Percentiles rank a stretch among this genome's conserved stretches.
phyloP scores from a whole-genome alignment of 2,113 vertebrate genomes.

The Salminus brasiliensis region DNA sequence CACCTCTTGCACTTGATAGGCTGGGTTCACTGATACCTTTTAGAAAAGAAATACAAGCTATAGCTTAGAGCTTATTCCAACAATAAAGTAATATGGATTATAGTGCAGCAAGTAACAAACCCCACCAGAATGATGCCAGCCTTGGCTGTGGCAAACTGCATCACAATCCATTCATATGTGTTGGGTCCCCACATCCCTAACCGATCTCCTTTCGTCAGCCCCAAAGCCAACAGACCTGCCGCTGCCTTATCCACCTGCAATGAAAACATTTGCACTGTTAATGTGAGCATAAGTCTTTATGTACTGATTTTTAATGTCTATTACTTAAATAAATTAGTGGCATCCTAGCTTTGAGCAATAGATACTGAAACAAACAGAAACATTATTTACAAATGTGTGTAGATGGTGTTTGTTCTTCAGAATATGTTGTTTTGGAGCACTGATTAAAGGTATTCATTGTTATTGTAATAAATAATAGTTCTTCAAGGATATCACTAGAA shows the following conservation, averaged over 20 bases:
- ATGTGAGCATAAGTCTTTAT: neutral
- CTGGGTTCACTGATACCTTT: slow-evolving; percentile 92
- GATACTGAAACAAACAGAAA: too few relatives aligned
- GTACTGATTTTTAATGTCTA: neutral
- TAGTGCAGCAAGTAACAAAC: neutral
- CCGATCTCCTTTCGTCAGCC: slow-evolving; percentile 86
- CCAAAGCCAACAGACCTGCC: slow-evolving; percentile 87
- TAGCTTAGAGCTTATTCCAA: neutral
- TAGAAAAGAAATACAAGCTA: neutral
- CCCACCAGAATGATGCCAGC: slow-evolving; percentile 94
- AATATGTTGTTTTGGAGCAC: too few relatives aligned
- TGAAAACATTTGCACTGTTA: slow-evolving; percentile 6
- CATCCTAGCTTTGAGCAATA: too few relatives aligned
- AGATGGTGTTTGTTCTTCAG: neutral
- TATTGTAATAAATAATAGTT: too few relatives aligned
- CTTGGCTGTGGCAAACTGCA: slow-evolving; percentile 90
- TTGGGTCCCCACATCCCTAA: slow-evolving; percentile 96
- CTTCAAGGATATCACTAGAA: too few relatives aligned
- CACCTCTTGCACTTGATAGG: slow-evolving; percentile 84
- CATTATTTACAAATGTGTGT: neutral
- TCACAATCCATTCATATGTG: slow-evolving; percentile 87
- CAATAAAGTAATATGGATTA: neutral
- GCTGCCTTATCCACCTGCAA: slow-evolving; percentile 87
- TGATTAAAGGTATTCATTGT: too few relatives aligned
- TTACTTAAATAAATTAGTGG: too few relatives aligned